Base-by-base conservation (phyloP, 2,113 vertebrate species). In the Sakesphorus luctuosus region DNA sequence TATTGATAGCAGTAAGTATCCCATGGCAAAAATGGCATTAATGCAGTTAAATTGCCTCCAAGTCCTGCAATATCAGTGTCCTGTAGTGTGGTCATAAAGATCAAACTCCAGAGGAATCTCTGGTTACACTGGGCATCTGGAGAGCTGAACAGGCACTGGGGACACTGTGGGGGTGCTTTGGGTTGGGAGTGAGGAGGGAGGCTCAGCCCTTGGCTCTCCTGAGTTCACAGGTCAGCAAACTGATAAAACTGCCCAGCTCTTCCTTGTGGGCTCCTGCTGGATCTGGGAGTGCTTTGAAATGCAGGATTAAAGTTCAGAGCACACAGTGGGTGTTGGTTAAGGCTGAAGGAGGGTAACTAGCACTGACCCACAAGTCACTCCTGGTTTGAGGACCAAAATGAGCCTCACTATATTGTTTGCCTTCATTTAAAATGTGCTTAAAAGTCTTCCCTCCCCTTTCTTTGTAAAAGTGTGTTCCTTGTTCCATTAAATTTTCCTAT, bases 1-100 rank as follows among this genome's bases (percentile, higher is more conserved):
- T 98, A 97, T 98, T 98, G 98, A 98, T 96, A 98, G 98, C 98
- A 99, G 98, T 99, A 99, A 99, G 98, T 99, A 98, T 97, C 93
- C 95, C 49, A 18, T 85, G 85, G 91, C 97, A 91, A 82, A 89
- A 72, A 74, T 59, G 66, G 43, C 19, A 1, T 85, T 43, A 43
- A 49, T 66, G 77, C 68, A 52, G 43, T 94, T 91, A 18, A 75
- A 38, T 43, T 92, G 66, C 81, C 26, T 40, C 68, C 56, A 66
- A 40, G 31, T 72, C 44, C 23, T 89, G 52, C 46, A 80, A 16
- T 53, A 23, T 3, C 52, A 26, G 35, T 47, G 75, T 55, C 68
- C 52, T 47, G 14, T 44, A 5, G 26, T 9, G 21, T 19, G 80
- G 73, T 21, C 17, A 2, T 33, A 68, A 61, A 8, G 26, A 31